Evolutionary conservation across 92 coral and sea anemone genomes (phyloP).

Genomic region (Epizoanthus rinbou): DNA sequence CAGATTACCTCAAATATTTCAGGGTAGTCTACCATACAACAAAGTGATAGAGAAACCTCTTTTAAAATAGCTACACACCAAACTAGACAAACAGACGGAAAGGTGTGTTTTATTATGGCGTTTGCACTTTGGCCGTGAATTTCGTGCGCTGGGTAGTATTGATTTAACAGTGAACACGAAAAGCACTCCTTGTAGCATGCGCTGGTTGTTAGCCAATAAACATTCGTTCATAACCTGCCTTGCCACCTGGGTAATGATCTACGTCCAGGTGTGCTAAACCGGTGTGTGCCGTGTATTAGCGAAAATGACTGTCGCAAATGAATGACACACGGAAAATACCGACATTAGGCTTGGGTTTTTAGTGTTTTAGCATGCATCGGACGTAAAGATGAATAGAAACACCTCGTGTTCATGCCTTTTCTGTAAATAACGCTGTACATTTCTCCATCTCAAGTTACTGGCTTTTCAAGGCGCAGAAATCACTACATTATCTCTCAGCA

Average conservation of each 20-base stretch:
- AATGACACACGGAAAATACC: neutral
- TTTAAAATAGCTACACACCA: constrained; percentile 12
- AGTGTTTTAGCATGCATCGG: neutral
- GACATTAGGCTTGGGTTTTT: neutral
- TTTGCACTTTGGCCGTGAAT: neutral
- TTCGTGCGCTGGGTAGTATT: neutral
- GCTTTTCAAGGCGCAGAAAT: constrained; percentile 14
- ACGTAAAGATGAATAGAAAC: neutral
- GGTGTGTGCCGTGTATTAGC: neutral
- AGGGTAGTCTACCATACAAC: neutral
- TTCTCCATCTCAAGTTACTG: constrained; percentile 5
- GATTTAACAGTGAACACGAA: neutral
- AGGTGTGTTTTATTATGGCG: neutral
- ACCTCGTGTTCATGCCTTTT: constrained; percentile 39
- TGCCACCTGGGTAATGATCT: constrained; percentile 72
- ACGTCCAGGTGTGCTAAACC: constrained; percentile 12
- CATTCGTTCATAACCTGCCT: constrained; percentile 54
- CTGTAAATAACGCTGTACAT: constrained; percentile 14
- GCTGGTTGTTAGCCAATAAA: neutral
- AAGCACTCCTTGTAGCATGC: neutral
- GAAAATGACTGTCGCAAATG: neutral
- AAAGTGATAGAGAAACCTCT: neutral
- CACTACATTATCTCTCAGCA: constrained; percentile 31
- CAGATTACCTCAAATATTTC: constrained; percentile 1
- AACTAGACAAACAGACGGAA: neutral